These are phyloP conservation scores for Eledone cirrhosa DNA, from an alignment of 2,888 invertebrate genomes.

Conservation along the genomic window DNA sequence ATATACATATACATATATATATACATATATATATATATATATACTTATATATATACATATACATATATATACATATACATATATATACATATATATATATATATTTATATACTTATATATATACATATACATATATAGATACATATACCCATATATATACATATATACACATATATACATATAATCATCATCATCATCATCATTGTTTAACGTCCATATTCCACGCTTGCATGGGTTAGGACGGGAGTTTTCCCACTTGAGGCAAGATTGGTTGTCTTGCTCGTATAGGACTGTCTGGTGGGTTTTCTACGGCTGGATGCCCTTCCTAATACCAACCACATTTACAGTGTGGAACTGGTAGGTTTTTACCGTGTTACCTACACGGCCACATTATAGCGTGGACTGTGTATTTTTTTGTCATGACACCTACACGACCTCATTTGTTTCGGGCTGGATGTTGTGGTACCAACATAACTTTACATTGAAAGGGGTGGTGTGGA, in stretches of 20 bases:
- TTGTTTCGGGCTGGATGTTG: neutral
- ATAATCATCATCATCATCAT: neutral
- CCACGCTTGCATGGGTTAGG: no score
- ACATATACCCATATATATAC: neutral
- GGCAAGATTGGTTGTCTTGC: no score
- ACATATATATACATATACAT: conserved; percentile 28
- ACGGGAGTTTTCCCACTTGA: no score
- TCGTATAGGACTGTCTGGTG: no score
- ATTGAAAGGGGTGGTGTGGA: neutral
- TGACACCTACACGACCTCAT: no score
- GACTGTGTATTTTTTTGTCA: no score
- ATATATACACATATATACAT: neutral
- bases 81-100: neutral
- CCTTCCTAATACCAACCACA: no score
- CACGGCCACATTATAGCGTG: no score
- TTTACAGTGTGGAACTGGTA: no score
- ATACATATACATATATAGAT: neutral
- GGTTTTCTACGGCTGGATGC: no score
- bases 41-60: conserved; percentile 24
- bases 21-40: conserved; percentile 26
- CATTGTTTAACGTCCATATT: no score
- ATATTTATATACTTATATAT: neutral
- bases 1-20: neutral
- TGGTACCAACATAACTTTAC: neutral
- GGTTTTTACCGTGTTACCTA: no score